Evolutionary conservation across 2,797 vertebrate species (phyloP).

Genomic region (Halcyon chelicuti): DNA sequence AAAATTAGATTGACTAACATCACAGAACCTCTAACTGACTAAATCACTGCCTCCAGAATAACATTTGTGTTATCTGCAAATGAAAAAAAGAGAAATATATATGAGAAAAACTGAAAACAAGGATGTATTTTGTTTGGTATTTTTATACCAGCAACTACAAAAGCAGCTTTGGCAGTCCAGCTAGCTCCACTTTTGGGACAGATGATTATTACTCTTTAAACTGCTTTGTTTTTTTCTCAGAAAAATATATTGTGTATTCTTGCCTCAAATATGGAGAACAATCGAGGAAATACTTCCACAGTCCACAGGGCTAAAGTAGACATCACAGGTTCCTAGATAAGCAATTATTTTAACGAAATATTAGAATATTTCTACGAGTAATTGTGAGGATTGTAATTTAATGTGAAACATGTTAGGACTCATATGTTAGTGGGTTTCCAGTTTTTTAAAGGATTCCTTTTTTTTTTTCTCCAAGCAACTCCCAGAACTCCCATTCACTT

Average conservation of each 20-base stretch:
- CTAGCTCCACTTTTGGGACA: neutral
- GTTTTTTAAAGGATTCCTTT: neutral
- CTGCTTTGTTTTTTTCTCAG: neutral
- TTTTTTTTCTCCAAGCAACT: neutral
- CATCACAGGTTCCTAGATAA: neutral
- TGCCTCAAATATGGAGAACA: neutral
- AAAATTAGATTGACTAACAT: neutral
- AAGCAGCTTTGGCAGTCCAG: neutral
- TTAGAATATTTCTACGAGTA: neutral
- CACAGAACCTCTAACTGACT: neutral
- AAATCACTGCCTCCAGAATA: neutral
- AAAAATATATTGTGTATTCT: neutral
- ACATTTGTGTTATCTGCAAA: neutral
- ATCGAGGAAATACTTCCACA: neutral
- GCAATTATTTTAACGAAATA: neutral
- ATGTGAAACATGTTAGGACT: constrained; percentile 1
- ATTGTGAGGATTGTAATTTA: neutral
- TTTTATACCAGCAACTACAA: neutral
- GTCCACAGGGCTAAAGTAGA: neutral
- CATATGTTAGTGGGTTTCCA: neutral
- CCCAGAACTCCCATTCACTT: constrained; percentile 16
- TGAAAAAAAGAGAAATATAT: neutral
- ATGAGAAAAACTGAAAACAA: neutral
- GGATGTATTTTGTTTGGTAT: neutral
- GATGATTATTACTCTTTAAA: neutral